Evolutionary conservation across 2,797 vertebrate genomes (phyloP), one percentile per base, ranked within the genome.

Genomic region (Choloepus didactylus): DNA sequence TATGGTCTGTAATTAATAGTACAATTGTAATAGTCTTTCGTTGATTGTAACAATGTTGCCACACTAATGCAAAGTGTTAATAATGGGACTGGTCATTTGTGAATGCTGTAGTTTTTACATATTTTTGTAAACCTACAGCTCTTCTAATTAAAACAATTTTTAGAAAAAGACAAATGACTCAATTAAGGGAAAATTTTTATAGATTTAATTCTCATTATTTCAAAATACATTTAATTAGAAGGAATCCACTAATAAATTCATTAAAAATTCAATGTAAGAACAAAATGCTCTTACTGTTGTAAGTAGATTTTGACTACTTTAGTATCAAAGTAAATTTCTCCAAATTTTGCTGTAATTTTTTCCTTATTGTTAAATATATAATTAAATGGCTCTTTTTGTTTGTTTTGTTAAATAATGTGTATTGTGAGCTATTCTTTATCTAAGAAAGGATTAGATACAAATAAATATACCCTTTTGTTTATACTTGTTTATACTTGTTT

Each of bases 161-260:
- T 54, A 16, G 15, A 54, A 54, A 44, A 44, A 44, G 41, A 44
- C 41, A 44, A 44, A 44, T 44, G 41, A 44, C 41, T 44, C 41
- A 44, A 44, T 44, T 44, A 44, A 44, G 41, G 41, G 41, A 44
- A 5, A 44, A 44, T 44, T 5, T 44, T 5, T 97, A 97, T 94
- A 98, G 97, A 98, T 98, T 98, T 96, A 51, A 96, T 25, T 87
- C 35, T 93, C 95, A 95, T 96, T 96, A 96, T 96, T 95, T 97
- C 88, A 93, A 12, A 95, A 91, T 51, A 70, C 38, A 94, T 93
- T 93, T 95, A 16, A 97, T 84, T 84, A 75, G 54, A 89, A 94
- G 21, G 7, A 96, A 87, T 44, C 62, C 6, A 69, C 3, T 93
- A 76, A 35, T 60, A 87, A 56, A 62, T 51, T 87, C 49, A 76